Evolutionary conservation across 2,888 invertebrate species (phyloP).

Genomic region (Petrolisthes cinctipes): DNA sequence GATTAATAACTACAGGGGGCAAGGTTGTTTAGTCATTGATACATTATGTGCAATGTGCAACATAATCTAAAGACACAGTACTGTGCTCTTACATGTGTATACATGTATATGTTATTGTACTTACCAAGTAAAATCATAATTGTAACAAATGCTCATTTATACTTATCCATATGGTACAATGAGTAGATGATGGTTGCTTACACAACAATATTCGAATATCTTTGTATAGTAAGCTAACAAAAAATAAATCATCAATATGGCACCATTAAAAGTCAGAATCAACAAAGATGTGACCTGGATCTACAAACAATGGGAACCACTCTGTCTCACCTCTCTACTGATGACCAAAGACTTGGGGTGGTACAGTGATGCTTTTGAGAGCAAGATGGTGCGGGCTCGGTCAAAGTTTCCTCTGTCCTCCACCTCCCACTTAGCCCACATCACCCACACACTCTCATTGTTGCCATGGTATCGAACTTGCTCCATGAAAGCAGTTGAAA

Average conservation of each 20-base stretch:
- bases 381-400: constrained; percentile 53
- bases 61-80: no score
- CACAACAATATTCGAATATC: background rate
- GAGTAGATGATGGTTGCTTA: background rate
- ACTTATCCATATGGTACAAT: background rate
- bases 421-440: constrained; percentile 63
- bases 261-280: background rate
- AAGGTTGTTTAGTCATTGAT: no score
- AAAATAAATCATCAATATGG: background rate
- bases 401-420: constrained; percentile 53
- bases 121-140: no score
- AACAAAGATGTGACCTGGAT: background rate
- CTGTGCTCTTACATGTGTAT: no score
- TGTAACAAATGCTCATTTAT: no score
- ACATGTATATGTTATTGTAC: no score
- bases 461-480: constrained; percentile 48
- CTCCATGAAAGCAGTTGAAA: constrained; percentile 38
- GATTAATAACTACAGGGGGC: no score
- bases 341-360: constrained; percentile 52
- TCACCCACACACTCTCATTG: constrained; percentile 55
- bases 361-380: constrained; percentile 55
- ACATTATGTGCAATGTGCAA: no score
- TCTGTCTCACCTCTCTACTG: constrained; percentile 53
- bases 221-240: background rate
- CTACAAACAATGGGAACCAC: no score